A percentile compares a stretch with the other conserved stretches of the same genome.
Conservation (phyloP, 2,888 invertebrate genomes). For the Strigamia transsilvanica region DNA sequence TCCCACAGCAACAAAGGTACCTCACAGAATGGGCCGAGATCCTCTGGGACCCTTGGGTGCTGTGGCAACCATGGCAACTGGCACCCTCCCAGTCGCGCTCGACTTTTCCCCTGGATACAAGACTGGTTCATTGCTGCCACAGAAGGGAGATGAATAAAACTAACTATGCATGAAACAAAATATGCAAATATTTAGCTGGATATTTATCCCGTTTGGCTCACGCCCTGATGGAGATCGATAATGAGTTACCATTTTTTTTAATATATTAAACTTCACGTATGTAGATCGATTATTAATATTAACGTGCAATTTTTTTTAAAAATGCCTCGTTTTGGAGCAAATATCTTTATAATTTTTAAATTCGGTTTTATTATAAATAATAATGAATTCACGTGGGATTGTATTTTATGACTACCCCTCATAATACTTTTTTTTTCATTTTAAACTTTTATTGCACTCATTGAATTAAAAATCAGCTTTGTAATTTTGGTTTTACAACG, state of each 20-base stretch:
- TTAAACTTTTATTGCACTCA: too few relatives aligned
- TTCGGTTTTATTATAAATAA: not conserved
- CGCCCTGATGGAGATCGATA: not conserved
- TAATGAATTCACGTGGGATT: not conserved
- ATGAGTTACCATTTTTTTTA: not conserved
- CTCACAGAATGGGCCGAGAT: slow-evolving; percentile 27
- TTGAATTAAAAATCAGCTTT: too few relatives aligned
- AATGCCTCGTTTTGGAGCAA: too few relatives aligned
- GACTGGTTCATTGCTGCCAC: slow-evolving; percentile 1
- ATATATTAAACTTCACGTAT: not conserved
- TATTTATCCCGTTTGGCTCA: not conserved
- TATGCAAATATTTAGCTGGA: not conserved
- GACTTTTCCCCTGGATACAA: slow-evolving; percentile 37
- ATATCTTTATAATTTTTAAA: too few relatives aligned
- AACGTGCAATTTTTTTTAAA: too few relatives aligned
- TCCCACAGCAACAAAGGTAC: slow-evolving; percentile 46
- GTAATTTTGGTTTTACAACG: too few relatives aligned
- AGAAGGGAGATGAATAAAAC: slow-evolving; percentile 32
- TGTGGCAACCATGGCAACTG: slow-evolving; percentile 45
- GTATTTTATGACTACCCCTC: too few relatives aligned
- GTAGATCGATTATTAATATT: too few relatives aligned
- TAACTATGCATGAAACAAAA: slow-evolving; percentile 22
- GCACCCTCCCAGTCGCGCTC: slow-evolving; percentile 35
- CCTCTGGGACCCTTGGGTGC: slow-evolving; percentile 52
- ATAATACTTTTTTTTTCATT: too few relatives aligned